These are phyloP conservation scores for Pseudochirops corinnae DNA, from an alignment of 2,797 vertebrate genomes.

Conservation along the genomic window DNA sequence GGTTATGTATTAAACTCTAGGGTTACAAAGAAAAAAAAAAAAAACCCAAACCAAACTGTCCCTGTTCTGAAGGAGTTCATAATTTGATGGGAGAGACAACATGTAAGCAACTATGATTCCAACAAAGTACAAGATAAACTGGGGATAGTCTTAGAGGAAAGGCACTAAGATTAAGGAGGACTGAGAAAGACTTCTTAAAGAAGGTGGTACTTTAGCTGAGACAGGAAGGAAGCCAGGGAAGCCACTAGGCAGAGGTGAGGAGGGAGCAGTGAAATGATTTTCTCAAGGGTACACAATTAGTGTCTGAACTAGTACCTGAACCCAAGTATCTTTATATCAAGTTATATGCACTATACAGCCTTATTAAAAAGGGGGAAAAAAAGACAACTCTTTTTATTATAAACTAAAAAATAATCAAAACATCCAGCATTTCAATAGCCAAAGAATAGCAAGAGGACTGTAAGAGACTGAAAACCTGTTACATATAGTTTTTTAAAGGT, in stretches of 20 bases:
- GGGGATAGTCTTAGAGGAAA: background rate
- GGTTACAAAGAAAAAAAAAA: background rate
- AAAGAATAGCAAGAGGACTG: background rate
- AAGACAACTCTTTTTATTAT: background rate
- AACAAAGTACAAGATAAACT: background rate
- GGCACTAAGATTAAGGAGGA: background rate
- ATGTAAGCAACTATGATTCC: background rate
- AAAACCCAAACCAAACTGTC: background rate
- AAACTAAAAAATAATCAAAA: background rate
- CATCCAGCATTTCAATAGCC: background rate
- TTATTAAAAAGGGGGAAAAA: background rate
- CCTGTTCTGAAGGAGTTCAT: background rate
- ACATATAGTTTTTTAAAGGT: background rate
- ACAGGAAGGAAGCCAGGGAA: background rate
- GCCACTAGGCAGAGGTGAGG: background rate
- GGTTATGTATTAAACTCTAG: background rate
- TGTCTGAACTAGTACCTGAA: background rate
- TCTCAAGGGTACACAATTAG: background rate
- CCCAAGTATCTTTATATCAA: background rate
- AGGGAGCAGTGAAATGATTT: background rate
- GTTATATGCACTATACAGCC: background rate
- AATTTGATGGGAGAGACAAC: background rate
- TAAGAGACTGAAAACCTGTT: background rate
- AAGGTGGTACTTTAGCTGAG: background rate
- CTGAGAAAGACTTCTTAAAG: background rate